Evolutionary conservation across 2,113 vertebrate species (phyloP), one percentile per base, ranked within the genome.

Genomic region (Plectropomus leopardus): DNA sequence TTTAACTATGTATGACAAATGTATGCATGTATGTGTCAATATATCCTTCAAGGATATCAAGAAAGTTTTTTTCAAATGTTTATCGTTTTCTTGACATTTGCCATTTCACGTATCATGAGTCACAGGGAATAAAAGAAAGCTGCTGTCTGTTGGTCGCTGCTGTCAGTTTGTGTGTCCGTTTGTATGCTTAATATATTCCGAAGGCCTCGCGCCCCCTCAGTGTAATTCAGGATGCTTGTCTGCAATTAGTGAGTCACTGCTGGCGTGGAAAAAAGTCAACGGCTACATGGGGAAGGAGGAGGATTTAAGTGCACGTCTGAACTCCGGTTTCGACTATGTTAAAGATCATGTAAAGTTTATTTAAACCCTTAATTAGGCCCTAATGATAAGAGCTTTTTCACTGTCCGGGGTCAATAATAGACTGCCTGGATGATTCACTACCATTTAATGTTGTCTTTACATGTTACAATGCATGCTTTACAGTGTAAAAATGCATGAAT

Each of bases 161-260:
- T 73, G 55, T 66, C 66, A 44, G 16, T 68, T 51, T 54, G 26
- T 73, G 28, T 59, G 80, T 71, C 48, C 17, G 28, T 72, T 65
- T 60, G 54, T 34, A 45, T 66, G 24, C 13, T 75, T 63, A 81
- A 74, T 24, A 48, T 55, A 72, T 48, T 65, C 17, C 30, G 19
- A 73, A 63, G 69, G 40, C 40, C 36, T 54, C 2, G 21, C 45
- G 51, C 48, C 40, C 55, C 65, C 73, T 72, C 57, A 14, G n/a
- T 80, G 34, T 73, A 82, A 82, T 76, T 72, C 65, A 78, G 26
- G 28, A 61, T 19, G n/a, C 13, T 30, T 63, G 61, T 40, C 69
- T 73, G 45, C 88, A 86, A 83, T 84, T 74, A 75, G 73, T 91
- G 86, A 92, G 47, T 88, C 83, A 86, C 17, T n/a, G 8, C 10